Evolutionary conservation across 2,888 invertebrate species (phyloP).

Genomic region (Prosopocoilus inquinatus): DNA sequence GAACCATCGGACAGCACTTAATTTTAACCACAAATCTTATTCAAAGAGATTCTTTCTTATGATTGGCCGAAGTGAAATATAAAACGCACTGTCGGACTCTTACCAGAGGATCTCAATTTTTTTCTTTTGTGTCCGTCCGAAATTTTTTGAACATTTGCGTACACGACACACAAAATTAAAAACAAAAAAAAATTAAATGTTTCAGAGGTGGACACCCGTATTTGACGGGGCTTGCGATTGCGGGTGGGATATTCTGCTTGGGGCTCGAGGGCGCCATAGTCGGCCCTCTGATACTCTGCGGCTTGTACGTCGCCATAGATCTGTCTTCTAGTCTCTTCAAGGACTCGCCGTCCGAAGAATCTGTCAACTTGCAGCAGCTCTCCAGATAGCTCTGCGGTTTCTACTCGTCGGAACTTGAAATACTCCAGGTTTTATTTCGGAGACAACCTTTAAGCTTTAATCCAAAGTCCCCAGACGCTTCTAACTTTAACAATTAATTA

Average conservation of each 20-base stretch:
- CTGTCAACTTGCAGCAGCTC: constrained; percentile 35
- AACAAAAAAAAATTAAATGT: too few relatives aligned
- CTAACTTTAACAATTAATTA: too few relatives aligned
- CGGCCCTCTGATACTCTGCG: constrained; percentile 92
- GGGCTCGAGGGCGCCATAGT: constrained; percentile 97
- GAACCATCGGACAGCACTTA: too few relatives aligned
- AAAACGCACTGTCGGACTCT: too few relatives aligned
- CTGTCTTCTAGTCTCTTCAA: constrained; percentile 70
- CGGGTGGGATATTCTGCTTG: constrained; percentile 96
- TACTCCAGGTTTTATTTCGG: too few relatives aligned
- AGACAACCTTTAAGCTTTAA: too few relatives aligned
- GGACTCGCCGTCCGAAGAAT: constrained; percentile 65
- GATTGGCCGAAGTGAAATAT: too few relatives aligned
- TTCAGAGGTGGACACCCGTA: constrained; percentile 84
- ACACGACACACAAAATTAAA: neutral
- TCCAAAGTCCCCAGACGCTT: too few relatives aligned
- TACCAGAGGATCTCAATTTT: neutral
- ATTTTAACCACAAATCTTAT: too few relatives aligned
- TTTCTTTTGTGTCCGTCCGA: neutral
- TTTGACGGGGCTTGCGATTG: constrained; percentile 93
- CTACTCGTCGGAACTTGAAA: too few relatives aligned
- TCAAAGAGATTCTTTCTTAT: too few relatives aligned
- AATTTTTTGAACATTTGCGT: neutral
- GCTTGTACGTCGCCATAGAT: constrained; percentile 89
- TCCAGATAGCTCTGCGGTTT: constrained; percentile 9